phyloP scores from a whole-genome alignment of 2,797 vertebrate genomes.

The Catamblyrhynchus diadema region DNA sequence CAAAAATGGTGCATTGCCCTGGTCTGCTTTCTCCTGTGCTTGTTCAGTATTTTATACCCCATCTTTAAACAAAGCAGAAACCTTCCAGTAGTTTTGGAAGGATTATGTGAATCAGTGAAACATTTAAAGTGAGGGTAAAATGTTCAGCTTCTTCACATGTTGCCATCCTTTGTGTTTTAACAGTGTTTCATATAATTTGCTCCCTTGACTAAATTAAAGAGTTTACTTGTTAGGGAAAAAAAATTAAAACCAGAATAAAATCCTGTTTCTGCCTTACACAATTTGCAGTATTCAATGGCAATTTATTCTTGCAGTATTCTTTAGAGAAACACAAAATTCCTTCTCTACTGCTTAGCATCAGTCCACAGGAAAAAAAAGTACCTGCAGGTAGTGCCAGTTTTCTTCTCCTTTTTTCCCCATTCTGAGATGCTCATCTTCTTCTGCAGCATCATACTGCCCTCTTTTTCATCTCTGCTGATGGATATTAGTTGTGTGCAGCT shows the following conservation, averaged over 20 bases:
- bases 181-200: neutral
- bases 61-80: neutral
- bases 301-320: neutral
- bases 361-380: neutral
- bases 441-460: neutral
- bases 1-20: neutral
- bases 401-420: neutral
- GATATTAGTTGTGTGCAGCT: neutral
- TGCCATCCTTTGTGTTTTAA: neutral
- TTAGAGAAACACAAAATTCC: neutral
- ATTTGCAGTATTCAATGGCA: neutral
- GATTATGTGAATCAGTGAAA: neutral
- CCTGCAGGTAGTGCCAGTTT: neutral
- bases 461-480: neutral
- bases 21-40: neutral
- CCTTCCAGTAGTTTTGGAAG: neutral
- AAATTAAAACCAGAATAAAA: neutral
- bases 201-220: neutral
- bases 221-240: neutral
- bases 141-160: neutral
- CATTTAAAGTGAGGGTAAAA: neutral
- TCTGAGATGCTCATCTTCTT: neutral
- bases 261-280: neutral
- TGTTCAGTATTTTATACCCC: neutral
- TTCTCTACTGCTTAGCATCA: neutral